Evolutionary conservation across 64 coral and sea anemone genomes (phyloP), one percentile per base, ranked within the genome.

Genomic region (Actinia equina): DNA sequence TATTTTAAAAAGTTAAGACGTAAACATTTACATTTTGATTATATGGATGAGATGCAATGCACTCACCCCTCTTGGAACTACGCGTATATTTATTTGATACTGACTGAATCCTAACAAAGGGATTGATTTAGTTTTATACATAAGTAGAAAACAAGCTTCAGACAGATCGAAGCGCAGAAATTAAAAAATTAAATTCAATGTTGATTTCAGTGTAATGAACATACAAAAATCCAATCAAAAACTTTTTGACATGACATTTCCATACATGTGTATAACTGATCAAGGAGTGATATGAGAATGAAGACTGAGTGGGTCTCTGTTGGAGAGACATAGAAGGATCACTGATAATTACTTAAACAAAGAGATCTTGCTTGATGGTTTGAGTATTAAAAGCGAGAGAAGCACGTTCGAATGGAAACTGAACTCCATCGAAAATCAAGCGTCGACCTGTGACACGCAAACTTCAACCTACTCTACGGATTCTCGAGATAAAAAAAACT

Each of bases 271-370:
- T 1, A 10, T 30, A 37, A 37, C 12, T 74, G 23, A 74, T 42
- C 13, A 26, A 2, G 25, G n/a, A 41, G 26, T 74, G 12, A 16
- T 14, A 74, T 30, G 25, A 74, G 23, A 57, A 57, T 57, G 55
- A 57, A 57, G 55, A 57, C 55, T 0, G 2, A 15, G 69, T 2
- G 13, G 16, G n/a, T 11, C 69, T 74, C 69, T 74, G 69, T 30
- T 74, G 69, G 69, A 74, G 63, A 23, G 23, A 71, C 30, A 37
- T 15, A 74, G 69, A 37, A 26, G 37, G 12, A 74, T 25, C 2
- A 74, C 37, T 74, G 4, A 74, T 74, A 74, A 74, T 74, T 74
- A 74, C 69, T 74, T 74, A 74, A 74, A 74, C 69, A 74, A 74
- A 74, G 69, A 74, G 26, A 30, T 27, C 27, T 74, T 74, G 69